These are phyloP conservation scores for Lepidostoma basale DNA, from an alignment of 1,140 invertebrate genomes.

Conservation along the genomic window DNA sequence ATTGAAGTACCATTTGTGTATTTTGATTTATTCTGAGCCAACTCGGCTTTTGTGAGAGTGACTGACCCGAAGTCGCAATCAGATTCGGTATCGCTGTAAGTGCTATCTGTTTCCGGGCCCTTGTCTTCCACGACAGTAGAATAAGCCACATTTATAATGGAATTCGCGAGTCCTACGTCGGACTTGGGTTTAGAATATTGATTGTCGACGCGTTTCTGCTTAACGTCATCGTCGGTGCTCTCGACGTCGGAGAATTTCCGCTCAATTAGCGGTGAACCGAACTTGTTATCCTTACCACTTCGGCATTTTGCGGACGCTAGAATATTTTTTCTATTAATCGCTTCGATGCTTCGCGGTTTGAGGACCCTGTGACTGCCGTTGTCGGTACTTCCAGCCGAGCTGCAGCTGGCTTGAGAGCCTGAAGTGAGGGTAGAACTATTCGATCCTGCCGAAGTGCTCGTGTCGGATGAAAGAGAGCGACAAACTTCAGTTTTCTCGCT, in stretches of 20 bases:
- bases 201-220: constrained; percentile 39
- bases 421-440: constrained; percentile 70
- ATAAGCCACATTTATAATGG: constrained; percentile 40
- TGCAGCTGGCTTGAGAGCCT: constrained; percentile 71
- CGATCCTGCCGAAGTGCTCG: constrained; percentile 66
- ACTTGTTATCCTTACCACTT: constrained; percentile 73
- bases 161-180: constrained; percentile 10
- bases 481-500: constrained; percentile 59
- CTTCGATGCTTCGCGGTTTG: constrained; percentile 78
- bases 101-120: constrained; percentile 53
- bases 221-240: constrained; percentile 44
- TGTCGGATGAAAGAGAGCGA: constrained; percentile 67
- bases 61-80: constrained; percentile 55
- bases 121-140: constrained; percentile 49
- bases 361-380: constrained; percentile 68
- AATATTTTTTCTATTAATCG: constrained; percentile 85
- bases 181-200: constrained; percentile 31
- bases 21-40: constrained; percentile 55
- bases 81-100: constrained; percentile 57
- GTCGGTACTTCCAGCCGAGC: constrained; percentile 67
- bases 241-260: constrained; percentile 64
- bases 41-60: constrained; percentile 53
- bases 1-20: constrained; percentile 29
- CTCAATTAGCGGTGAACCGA: constrained; percentile 72
- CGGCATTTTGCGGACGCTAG: constrained; percentile 83